Conservation (phyloP, 2,113 vertebrate species). For the Vulpes lagopus region DNA sequence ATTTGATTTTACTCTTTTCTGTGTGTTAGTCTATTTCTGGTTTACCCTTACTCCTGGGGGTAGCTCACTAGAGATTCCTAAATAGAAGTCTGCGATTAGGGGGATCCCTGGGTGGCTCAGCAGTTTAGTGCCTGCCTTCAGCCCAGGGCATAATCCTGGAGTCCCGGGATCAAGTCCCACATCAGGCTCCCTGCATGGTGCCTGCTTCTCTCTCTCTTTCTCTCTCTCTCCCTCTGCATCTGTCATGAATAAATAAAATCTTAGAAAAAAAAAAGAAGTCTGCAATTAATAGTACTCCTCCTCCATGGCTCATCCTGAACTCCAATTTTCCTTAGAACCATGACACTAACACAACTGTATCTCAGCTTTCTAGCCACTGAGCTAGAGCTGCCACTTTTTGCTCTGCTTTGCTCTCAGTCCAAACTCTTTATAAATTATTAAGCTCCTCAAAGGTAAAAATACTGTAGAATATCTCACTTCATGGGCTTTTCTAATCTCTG, state of each 20-base stretch:
- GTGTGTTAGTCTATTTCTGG: neutral
- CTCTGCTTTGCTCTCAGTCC: neutral
- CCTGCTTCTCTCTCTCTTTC: too few relatives aligned
- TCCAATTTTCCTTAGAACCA: neutral
- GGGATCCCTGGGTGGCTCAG: too few relatives aligned
- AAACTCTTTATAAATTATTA: neutral
- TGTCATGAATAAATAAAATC: too few relatives aligned
- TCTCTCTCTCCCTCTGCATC: too few relatives aligned
- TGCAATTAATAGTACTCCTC: neutral
- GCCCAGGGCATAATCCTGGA: too few relatives aligned
- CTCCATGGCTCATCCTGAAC: neutral
- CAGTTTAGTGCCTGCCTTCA: too few relatives aligned
- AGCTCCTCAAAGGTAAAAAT: neutral
- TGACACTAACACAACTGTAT: neutral
- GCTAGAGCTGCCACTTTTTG: neutral
- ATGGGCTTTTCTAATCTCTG: neutral
- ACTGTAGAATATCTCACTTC: neutral
- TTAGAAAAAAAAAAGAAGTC: neutral
- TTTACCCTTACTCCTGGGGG: neutral
- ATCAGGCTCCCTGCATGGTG: too few relatives aligned
- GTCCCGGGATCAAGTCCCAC: too few relatives aligned
- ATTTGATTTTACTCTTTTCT: neutral
- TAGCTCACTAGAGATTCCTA: neutral
- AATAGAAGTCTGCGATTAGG: neutral
- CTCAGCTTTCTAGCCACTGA: neutral